Evolutionary conservation across 2,888 invertebrate species (phyloP).

Genomic region (Teinopalpus imperialis): DNA sequence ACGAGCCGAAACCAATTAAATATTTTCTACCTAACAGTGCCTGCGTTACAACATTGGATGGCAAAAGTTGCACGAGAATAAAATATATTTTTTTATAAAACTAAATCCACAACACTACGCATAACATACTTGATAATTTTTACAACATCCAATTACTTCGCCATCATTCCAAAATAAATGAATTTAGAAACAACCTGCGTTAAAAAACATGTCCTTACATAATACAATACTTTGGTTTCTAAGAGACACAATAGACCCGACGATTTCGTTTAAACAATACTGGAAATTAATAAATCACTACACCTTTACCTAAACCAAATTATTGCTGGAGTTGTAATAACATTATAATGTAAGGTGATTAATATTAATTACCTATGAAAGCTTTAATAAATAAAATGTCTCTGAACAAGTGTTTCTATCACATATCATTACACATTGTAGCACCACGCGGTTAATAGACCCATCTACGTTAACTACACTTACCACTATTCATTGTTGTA

Average conservation of each 20-base stretch:
- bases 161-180: conserved; percentile 5
- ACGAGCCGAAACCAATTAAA: conserved; percentile 44
- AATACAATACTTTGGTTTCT: conserved; percentile 60
- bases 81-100: conserved; percentile 10
- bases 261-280: conserved; percentile 40
- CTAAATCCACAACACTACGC: conserved; percentile 7
- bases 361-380: conserved; percentile 73
- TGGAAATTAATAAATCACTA: conserved; percentile 58
- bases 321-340: conserved; percentile 62
- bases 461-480: conserved; percentile 75
- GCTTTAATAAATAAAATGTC: conserved; percentile 80
- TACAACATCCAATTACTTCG: conserved; percentile 1
- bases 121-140: conserved; percentile 3
- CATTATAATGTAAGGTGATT: conserved; percentile 61
- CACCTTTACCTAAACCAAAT: conserved; percentile 63
- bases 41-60: conserved; percentile 11
- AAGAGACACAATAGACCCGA: conserved; percentile 57
- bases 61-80: conserved; percentile 6
- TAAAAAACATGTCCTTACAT: conserved; percentile 46
- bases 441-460: conserved; percentile 81
- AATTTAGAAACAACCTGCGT: conserved; percentile 41
- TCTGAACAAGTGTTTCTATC: conserved; percentile 80
- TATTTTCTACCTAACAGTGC: conserved; percentile 59
- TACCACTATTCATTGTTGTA: conserved; percentile 78
- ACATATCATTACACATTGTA: conserved; percentile 80